Evolutionary conservation across 2,888 invertebrate species (phyloP).

Genomic region (Conus canariensis): DNA sequence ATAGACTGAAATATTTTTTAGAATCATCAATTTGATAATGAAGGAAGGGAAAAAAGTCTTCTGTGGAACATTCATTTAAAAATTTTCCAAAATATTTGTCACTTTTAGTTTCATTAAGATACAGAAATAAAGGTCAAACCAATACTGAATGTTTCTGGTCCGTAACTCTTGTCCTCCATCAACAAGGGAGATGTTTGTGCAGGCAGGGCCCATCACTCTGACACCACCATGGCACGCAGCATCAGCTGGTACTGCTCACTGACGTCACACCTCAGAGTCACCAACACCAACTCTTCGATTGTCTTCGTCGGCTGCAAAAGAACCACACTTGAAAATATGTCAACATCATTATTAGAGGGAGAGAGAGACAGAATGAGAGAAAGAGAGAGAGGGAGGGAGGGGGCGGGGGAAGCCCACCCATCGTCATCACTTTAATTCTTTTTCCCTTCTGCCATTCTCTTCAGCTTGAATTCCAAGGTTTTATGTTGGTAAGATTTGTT

Average conservation of each 20-base stretch:
- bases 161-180: background rate
- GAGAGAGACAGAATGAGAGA: background rate
- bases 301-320: conserved; percentile 72
- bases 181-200: background rate
- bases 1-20: too few species aligned
- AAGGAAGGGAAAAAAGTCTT: background rate
- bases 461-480: background rate
- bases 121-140: background rate
- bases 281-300: conserved; percentile 66
- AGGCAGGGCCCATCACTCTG: conserved; percentile 57
- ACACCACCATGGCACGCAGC: conserved; percentile 73
- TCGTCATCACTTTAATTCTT: background rate
- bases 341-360: background rate
- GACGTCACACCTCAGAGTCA: conserved; percentile 73
- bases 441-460: too few species aligned
- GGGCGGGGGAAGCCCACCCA: background rate
- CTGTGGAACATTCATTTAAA: background rate
- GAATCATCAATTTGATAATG: background rate
- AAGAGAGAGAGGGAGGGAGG: background rate
- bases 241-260: conserved; percentile 71
- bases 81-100: background rate
- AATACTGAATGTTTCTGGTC: background rate
- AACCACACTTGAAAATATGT: background rate
- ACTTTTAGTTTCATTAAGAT: background rate
- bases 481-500: background rate